These are phyloP conservation scores for Macroteleia sp. DNA, from an alignment of 2,888 invertebrate genomes.

Conservation along the genomic window DNA sequence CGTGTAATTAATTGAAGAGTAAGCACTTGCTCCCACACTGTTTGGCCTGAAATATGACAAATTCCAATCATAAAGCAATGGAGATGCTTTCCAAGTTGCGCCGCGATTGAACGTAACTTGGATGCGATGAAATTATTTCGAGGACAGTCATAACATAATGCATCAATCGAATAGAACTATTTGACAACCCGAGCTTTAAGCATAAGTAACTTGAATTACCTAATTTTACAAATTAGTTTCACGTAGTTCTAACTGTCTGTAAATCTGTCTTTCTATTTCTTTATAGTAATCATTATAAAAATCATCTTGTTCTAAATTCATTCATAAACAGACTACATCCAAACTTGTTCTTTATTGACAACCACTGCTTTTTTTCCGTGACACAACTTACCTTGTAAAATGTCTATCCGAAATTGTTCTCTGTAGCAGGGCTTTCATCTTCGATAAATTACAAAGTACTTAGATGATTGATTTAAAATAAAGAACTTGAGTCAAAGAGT, in stretches of 20 bases:
- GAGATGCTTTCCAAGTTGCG: constrained; percentile 6
- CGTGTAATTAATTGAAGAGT: constrained; percentile 60
- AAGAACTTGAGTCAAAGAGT: constrained; percentile 13
- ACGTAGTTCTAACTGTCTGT: constrained; percentile 34
- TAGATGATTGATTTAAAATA: constrained; percentile 27
- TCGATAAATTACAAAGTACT: constrained; percentile 38
- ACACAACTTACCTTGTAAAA: constrained; percentile 23
- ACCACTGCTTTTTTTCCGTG: constrained; percentile 49
- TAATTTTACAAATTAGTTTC: constrained; percentile 30
- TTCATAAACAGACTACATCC: constrained; percentile 24
- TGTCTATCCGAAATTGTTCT: constrained; percentile 20
- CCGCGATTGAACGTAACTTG: constrained; percentile 10
- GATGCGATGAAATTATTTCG: constrained; percentile 1
- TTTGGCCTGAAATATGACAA: constrained; percentile 22
- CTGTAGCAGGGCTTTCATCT: constrained; percentile 46
- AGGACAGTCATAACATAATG: background rate
- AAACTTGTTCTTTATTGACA: constrained; percentile 41
- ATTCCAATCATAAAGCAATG: constrained; percentile 12
- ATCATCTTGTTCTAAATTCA: too few relatives aligned
- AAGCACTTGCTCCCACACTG: constrained; percentile 48
- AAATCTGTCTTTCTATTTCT: constrained; percentile 20
- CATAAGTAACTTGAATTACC: constrained; percentile 18
- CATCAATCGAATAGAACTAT: constrained; percentile 3
- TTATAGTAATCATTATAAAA: too few relatives aligned
- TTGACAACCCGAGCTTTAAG: constrained; percentile 7